Base-by-base conservation (phyloP, 1,140 invertebrate genomes). In the Cecropterus lyciades region DNA sequence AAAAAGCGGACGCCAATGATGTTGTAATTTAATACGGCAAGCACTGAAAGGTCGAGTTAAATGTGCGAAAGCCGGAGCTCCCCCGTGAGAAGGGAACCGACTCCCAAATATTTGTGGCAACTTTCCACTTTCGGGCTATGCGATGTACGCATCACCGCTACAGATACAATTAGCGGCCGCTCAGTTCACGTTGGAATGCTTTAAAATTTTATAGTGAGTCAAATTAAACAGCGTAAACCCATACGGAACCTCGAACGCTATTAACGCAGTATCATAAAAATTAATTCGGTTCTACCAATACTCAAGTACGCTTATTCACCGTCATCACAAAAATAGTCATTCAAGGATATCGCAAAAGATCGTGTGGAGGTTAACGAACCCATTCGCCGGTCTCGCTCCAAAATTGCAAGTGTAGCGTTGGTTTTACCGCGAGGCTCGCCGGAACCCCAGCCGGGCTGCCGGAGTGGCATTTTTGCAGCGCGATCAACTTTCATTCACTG, bases 401-500 rank as follows among this genome's bases (percentile, higher is more conserved):
- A 62, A 62, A 62, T 62, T 62, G 59, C 59, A 62, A 62, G 59
- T 62, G 59, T 62, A 51, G 64, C 43, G 57, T 62, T 62, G 56
- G 70, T 68, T 56, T 60, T 67, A 56, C 49, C 55, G 57, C 48
- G 65, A 65, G 51, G 68, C 57, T 55, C 65, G 15, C 77, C 82
- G 79, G 76, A 79, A 80, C 74, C 67, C 49, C 65, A 72, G 75
- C 65, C 66, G 40, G 40, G 10, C 10, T 72, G 75, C 64, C 66
- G 67, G 67, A 73, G 73, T 80, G 74, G 77, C 75, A 78, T 84
- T 82, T 83, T 77, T 82, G 76, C 73, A 70, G 67, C 75, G 80
- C 81, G 82, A 88, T 89, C 88, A 89, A 91, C 89, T 91, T 91
- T 91, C 89, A 85, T 91, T 91, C 78, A 85, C 75, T 73, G 81